Evolutionary conservation across 2,113 vertebrate genomes (phyloP).

Genomic region (Brienomyrus brachyistius): DNA sequence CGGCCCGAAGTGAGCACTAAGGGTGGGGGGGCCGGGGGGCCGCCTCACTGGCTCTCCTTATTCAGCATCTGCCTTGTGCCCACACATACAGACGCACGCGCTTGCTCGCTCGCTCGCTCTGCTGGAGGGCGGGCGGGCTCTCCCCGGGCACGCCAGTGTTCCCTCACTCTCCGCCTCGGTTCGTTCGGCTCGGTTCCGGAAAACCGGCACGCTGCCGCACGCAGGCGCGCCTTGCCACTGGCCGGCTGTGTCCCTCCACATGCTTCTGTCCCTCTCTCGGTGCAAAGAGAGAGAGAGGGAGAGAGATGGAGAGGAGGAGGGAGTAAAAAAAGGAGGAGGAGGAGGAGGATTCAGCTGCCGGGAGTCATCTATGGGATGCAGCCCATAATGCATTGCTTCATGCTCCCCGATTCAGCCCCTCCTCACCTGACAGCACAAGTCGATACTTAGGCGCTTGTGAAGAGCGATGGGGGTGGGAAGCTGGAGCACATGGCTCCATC

Average conservation of each 20-base stretch:
- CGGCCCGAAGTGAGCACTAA: constrained; percentile 46
- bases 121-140: neutral
- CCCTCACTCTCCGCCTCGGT: neutral
- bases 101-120: constrained; percentile 1
- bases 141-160: neutral
- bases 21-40: constrained; percentile 40
- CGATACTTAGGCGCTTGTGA: constrained; percentile 55
- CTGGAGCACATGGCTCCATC: neutral
- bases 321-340: constrained; percentile 13
- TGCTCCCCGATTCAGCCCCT: constrained; percentile 23
- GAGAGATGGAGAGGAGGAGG: constrained; percentile 26
- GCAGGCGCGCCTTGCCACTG: constrained; percentile 26
- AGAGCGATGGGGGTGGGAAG: neutral
- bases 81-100: constrained; percentile 4
- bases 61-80: constrained; percentile 42
- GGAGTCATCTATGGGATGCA: constrained; percentile 49
- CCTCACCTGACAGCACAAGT: constrained; percentile 36
- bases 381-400: constrained; percentile 66
- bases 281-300: constrained; percentile 49
- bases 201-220: constrained; percentile 26
- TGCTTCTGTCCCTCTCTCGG: constrained; percentile 54
- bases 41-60: constrained; percentile 43
- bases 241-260: constrained; percentile 32
- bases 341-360: constrained; percentile 48
- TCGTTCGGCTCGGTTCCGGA: constrained; percentile 10